Conservation (phyloP, 2,888 invertebrate species). For the Dinocampus coccinellae region DNA sequence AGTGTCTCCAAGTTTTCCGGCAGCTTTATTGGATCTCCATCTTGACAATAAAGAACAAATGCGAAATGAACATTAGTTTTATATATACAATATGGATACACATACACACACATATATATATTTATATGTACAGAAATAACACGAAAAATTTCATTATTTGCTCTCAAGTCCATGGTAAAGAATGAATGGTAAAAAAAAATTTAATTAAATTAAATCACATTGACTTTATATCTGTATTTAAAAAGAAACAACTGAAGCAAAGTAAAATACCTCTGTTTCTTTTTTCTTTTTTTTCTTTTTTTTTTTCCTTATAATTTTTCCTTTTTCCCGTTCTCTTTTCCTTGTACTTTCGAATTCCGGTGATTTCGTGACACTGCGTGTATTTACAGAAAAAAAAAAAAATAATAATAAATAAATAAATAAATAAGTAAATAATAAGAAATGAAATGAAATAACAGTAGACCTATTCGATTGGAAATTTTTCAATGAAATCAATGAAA, state of each 20-base stretch:
- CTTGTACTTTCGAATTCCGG: not conserved
- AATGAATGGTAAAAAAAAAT: not conserved
- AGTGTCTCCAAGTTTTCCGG: slow-evolving; percentile 96
- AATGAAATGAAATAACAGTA: too few relatives aligned
- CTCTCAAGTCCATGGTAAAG: not conserved
- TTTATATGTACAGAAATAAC: not conserved
- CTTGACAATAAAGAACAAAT: slow-evolving; percentile 67
- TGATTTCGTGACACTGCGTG: too few relatives aligned
- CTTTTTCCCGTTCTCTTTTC: not conserved
- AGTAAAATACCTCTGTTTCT: not conserved
- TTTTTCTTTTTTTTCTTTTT: not conserved
- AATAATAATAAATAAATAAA: too few relatives aligned
- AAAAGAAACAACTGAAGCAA: not conserved
- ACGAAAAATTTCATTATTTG: not conserved
- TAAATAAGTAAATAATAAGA: too few relatives aligned
- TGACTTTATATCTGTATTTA: not conserved
- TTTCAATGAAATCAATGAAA: too few relatives aligned
- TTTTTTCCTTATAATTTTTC: too few relatives aligned
- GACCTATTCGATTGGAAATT: too few relatives aligned
- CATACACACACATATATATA: not conserved
- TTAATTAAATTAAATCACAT: not conserved
- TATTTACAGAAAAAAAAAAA: too few relatives aligned
- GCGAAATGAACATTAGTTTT: slow-evolving; percentile 5
- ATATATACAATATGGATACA: not conserved
- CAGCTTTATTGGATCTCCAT: slow-evolving; percentile 93